Evolutionary conservation across 2,888 invertebrate genomes (phyloP).

Genomic region (Amaurobius ferox): DNA sequence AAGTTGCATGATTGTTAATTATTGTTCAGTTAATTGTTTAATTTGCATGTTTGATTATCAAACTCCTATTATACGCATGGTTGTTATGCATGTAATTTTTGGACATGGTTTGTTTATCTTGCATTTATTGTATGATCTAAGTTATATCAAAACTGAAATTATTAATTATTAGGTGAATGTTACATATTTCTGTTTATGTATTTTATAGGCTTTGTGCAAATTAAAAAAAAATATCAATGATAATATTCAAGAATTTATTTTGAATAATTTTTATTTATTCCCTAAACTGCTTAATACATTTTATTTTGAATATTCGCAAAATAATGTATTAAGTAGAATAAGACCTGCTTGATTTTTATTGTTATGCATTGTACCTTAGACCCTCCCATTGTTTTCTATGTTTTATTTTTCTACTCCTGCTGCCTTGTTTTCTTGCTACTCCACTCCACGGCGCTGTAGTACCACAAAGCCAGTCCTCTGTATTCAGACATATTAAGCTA

Average conservation of each 20-base stretch:
- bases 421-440: conserved; percentile 70
- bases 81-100: conserved; percentile 17
- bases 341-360: conserved; percentile 68
- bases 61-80: neutral
- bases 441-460: conserved; percentile 80
- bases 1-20: neutral
- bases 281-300: conserved; percentile 50
- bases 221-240: conserved; percentile 15
- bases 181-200: conserved; percentile 52
- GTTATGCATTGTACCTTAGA: conserved; percentile 71
- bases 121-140: neutral
- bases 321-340: conserved; percentile 38
- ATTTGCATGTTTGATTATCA: neutral
- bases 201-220: conserved; percentile 40
- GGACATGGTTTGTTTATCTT: neutral
- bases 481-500: conserved; percentile 93
- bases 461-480: conserved; percentile 92
- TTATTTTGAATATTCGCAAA: neutral
- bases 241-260: conserved; percentile 22
- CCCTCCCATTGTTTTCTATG: conserved; percentile 68
- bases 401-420: conserved; percentile 63
- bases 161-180: conserved; percentile 66
- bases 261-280: conserved; percentile 39
- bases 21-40: neutral
- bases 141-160: neutral